Base-by-base conservation (phyloP, 1,140 invertebrate genomes). In the Drosophila ogumai region DNA sequence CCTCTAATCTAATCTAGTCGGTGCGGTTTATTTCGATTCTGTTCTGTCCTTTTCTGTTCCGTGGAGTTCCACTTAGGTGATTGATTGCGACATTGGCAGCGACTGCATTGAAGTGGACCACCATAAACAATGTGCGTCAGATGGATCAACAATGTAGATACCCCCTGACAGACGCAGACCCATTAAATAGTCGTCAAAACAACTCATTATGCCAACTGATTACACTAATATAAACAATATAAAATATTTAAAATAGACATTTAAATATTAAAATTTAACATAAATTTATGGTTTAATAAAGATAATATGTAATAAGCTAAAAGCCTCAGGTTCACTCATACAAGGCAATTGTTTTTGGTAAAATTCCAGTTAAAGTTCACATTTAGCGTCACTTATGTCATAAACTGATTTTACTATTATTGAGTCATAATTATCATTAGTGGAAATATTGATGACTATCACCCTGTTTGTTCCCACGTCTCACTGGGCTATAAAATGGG, bases 1-100 rank as follows among this genome's bases (percentile, higher is more conserved):
- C 4, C 49, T 19, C 44, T 38, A 84, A 82, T 82, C 81, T 82
- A 47, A 82, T 82, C 81, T 50, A 3, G 22, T 22, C 8, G 19
- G 12, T 61, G 61, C n/a, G 58, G n/a, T 28, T 36, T 9, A 13
- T 19, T 41, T 17, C 28, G 19, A n/a, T 61, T 65, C 31, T 13
- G 59, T 25, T 28, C 22, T 44, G 38, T 61, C 60, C 31, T 13
- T 44, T 25, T 19, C 22, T 44, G 47, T 43, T 43, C 64, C 15
- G 32, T 54, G 38, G 47, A 49, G 54, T 31, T 59, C 68, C 69
- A 73, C 67, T 73, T 73, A 72, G 31, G 10, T 73, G 69, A 73
- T 73, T 59, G 69, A 72, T 72, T 72, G 68, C 52, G 52, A 72
- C 52, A 69, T 47, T 34, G 49, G 28, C 36, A 58, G 52, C n/a